These are phyloP conservation scores for Herminia tarsipennalis DNA, from an alignment of 2,888 invertebrate genomes.

Conservation along the genomic window DNA sequence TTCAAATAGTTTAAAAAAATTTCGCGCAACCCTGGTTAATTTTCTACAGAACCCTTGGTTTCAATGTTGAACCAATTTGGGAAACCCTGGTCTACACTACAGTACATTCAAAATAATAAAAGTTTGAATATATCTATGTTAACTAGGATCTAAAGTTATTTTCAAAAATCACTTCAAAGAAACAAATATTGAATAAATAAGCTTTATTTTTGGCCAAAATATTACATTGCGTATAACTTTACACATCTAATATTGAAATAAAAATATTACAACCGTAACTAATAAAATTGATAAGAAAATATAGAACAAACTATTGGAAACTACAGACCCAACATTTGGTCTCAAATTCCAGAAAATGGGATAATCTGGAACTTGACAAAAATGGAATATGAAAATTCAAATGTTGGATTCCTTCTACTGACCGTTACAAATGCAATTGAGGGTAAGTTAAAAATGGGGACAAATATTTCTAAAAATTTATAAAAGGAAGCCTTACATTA, in stretches of 20 bases:
- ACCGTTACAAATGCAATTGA: constrained; percentile 27
- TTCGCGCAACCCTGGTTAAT: no score
- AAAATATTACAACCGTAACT: constrained; percentile 53
- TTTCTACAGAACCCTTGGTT: no score
- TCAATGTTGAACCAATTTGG: no score
- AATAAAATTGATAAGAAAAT: constrained; percentile 44
- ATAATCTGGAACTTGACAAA: constrained; percentile 3
- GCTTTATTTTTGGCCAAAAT: constrained; percentile 85
- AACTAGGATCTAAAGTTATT: no score
- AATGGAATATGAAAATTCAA: constrained; percentile 7
- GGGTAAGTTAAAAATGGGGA: constrained; percentile 26
- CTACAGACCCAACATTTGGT: constrained; percentile 15
- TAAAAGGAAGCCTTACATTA: constrained; percentile 61
- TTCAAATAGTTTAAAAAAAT: no score
- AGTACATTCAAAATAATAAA: no score
- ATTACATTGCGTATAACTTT: constrained; percentile 78
- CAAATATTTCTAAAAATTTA: constrained; percentile 50
- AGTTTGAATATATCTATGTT: no score
- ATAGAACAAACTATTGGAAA: constrained; percentile 25
- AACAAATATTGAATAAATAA: constrained; percentile 75
- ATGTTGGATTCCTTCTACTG: constrained; percentile 27
- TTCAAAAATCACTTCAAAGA: no score
- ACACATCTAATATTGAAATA: constrained; percentile 62
- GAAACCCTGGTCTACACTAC: no score
- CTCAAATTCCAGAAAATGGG: constrained; percentile 5